Base-by-base conservation (phyloP, 2,888 invertebrate species). In the Leucoma salicis region DNA sequence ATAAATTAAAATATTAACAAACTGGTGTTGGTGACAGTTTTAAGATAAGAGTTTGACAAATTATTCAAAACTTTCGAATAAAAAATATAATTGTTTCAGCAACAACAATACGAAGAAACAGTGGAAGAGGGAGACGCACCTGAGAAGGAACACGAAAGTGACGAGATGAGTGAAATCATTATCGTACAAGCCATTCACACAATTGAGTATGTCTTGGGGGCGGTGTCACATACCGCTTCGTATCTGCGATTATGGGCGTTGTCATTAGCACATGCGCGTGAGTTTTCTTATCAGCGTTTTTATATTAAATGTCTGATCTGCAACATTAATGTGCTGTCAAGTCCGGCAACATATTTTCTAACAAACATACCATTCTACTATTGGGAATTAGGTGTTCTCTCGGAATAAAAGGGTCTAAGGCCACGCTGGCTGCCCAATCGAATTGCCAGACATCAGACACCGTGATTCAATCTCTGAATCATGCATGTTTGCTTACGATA, bases 161-260 rank as follows among this genome's bases (percentile, higher is more conserved):
- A 43, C 62, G 47, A 93, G 8, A 91, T 95, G 70, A 91, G 94
- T 0, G 97, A 97, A 66, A 76, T 95, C 50, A 91, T 96, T 78
- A 96, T 97, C 57, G 93, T 95, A 55, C 96, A 97, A 68, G 93
- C 93, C 2, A 97, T 97, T 60, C 96, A 97, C 79, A 97, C 97
- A 3, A 96, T 97, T 46, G 97, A 97, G 81, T 97, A 95, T 68
- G 95, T 96, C 42, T 90, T 97, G 35, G 96, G 96, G 28, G 96
- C 96, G n/a, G 93, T 97, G 10, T 97, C 97, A 0, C 96, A 97
- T 77, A 97, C 97, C 0, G 97, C 97, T 1, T 97, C 96, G 0
- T 97, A 97, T 72, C 90, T 97, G 35, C 94, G 97, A 48, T 90
- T 97, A 16, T 97, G 97, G 97, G 97, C 97, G 14, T 84, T 97